These are phyloP conservation scores for Drosophila buzzatii DNA, from an alignment of 2,888 invertebrate species.

Conservation along the genomic window DNA sequence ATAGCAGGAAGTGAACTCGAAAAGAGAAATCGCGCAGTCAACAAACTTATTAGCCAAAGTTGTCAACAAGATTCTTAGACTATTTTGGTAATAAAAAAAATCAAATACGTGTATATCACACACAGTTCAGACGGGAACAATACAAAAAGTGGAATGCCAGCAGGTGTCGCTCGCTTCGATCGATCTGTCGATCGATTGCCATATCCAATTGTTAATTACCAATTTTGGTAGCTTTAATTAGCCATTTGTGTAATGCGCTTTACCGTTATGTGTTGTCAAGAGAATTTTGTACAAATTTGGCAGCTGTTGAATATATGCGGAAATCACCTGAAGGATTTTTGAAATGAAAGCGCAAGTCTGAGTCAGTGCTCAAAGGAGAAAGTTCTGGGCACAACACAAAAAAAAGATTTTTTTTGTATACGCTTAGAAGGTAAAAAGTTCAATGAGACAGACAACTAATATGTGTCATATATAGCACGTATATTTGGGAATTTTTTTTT, in stretches of 20 bases:
- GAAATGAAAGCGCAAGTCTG: conserved; percentile 30
- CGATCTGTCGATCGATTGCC: conserved; percentile 39
- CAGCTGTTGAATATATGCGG: conserved; percentile 36
- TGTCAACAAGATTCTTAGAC: conserved; percentile 48
- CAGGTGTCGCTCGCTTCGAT: conserved; percentile 51
- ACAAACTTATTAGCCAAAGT: conserved; percentile 24
- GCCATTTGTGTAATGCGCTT: conserved; percentile 61
- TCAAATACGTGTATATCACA: not conserved
- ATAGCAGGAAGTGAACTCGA: conserved; percentile 35
- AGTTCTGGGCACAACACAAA: conserved; percentile 16
- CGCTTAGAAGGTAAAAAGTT: conserved; percentile 1
- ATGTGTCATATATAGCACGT: not conserved
- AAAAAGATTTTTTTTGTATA: no score
- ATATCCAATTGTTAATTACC: conserved; percentile 60
- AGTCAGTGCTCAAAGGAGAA: conserved; percentile 40
- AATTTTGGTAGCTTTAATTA: conserved; percentile 75
- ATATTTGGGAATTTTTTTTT: not conserved
- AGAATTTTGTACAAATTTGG: conserved; percentile 35
- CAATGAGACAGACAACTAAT: not conserved
- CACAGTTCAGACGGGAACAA: conserved; percentile 6
- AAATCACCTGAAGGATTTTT: conserved; percentile 28
- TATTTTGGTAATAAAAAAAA: conserved; percentile 45
- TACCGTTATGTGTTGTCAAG: conserved; percentile 44
- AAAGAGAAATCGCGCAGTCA: conserved; percentile 42
- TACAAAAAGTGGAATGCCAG: conserved; percentile 56